phyloP scores from a whole-genome alignment of 2,888 invertebrate species.

The Stenodera caucasica region DNA sequence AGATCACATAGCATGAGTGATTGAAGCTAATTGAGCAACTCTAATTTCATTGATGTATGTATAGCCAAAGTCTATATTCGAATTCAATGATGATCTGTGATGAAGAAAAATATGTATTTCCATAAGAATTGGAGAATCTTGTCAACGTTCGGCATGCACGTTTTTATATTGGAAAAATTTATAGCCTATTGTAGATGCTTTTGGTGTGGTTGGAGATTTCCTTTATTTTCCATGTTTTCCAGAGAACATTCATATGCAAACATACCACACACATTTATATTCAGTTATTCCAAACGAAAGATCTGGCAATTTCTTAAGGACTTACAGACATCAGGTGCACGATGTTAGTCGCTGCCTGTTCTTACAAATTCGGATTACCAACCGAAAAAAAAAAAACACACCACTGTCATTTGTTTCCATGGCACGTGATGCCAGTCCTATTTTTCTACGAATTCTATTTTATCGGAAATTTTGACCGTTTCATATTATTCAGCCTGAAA shows the following conservation, averaged over 20 bases:
- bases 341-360: constrained; percentile 10
- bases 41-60: no score
- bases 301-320: constrained; percentile 24
- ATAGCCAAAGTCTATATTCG: no score
- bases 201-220: neutral
- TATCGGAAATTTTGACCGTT: constrained; percentile 3
- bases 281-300: constrained; percentile 27
- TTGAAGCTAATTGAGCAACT: no score
- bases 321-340: constrained; percentile 22
- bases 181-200: no score
- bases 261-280: constrained; percentile 17
- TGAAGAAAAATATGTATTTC: no score
- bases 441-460: no score
- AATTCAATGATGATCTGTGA: no score
- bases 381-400: no score
- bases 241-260: neutral
- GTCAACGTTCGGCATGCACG: no score
- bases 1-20: no score
- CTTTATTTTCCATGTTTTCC: neutral
- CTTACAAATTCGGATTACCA: neutral
- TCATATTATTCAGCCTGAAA: neutral
- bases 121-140: no score
- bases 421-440: neutral
- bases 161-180: no score
- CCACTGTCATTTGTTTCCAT: neutral